A percentile compares a stretch with the other conserved stretches of the same genome.
These are phyloP conservation scores for Icerya purchasi DNA, from an alignment of 2,888 invertebrate species.

Conservation along the genomic window DNA sequence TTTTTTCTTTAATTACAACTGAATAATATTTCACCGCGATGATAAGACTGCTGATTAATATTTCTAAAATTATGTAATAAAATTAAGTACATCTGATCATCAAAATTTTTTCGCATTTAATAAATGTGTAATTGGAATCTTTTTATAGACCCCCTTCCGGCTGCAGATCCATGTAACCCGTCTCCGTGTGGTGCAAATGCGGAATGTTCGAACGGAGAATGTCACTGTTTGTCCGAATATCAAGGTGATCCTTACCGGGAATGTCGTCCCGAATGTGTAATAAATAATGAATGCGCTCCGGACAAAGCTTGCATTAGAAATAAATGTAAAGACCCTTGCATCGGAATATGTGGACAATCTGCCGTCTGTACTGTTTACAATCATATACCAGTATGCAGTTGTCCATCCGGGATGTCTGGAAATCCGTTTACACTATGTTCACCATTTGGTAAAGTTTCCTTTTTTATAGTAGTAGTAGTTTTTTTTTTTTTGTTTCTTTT, in stretches of 20 bases:
- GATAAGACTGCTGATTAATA: no score
- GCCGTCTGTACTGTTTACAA: constrained; percentile 50
- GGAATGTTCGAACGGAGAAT: constrained; percentile 36
- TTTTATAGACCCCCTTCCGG: constrained; percentile 17
- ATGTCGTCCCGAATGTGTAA: constrained; percentile 51
- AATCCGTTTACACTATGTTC: constrained; percentile 43
- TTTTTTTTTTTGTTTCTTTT: no score
- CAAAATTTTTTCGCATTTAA: no score
- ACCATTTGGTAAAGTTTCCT: constrained; percentile 24
- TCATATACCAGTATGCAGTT: constrained; percentile 55
- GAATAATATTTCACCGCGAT: no score
- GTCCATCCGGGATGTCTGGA: constrained; percentile 41
- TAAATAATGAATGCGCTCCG: constrained; percentile 46
- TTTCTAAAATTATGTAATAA: no score
- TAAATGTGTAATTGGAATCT: no score
- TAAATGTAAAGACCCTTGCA: constrained; percentile 49
- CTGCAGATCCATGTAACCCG: constrained; percentile 38
- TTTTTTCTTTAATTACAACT: no score
- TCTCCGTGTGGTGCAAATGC: constrained; percentile 53
- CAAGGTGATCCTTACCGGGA: constrained; percentile 40
- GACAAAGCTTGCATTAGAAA: constrained; percentile 46
- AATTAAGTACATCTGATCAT: no score
- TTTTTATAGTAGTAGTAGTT: no score
- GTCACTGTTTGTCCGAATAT: constrained; percentile 38
- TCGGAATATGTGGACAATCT: constrained; percentile 49